Percentiles rank a stretch among this genome's conserved stretches.
phyloP scores from a whole-genome alignment of 2,113 vertebrate genomes.

The Aegithalos caudatus region DNA sequence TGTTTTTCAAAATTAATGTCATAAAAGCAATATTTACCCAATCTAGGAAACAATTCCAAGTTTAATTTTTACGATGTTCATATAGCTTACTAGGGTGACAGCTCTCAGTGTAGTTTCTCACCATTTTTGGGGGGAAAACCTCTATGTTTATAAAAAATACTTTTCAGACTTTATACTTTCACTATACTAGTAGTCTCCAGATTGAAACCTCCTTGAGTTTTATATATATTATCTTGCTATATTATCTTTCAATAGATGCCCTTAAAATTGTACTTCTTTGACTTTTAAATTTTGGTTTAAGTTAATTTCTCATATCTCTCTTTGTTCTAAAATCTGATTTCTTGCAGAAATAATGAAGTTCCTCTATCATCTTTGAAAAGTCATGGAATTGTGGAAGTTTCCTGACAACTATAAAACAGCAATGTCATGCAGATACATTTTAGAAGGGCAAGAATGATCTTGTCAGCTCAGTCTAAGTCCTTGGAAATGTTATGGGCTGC shows the following conservation, averaged over 20 bases:
- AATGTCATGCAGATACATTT: not conserved
- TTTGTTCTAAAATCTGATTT: not conserved
- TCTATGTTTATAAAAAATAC: not conserved
- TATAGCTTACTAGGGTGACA: not conserved
- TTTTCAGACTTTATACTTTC: not conserved
- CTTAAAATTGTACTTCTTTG: not conserved
- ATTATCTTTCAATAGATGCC: fast-evolving
- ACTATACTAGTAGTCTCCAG: not conserved
- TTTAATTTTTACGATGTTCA: not conserved
- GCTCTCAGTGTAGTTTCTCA: not conserved
- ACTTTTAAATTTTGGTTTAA: not conserved
- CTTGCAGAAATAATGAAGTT: not conserved
- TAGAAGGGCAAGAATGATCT: not conserved
- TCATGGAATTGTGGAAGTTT: not conserved
- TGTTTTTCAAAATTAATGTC: not conserved
- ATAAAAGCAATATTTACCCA: not conserved
- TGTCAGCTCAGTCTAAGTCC: not conserved
- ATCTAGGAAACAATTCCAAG: not conserved
- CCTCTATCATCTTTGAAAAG: not conserved
- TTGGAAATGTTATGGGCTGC: not conserved
- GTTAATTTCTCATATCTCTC: not conserved
- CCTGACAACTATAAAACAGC: not conserved
- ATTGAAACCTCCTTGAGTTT: not conserved
- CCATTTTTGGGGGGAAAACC: fast-evolving
- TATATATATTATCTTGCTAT: no score